Percentiles rank a stretch among this genome's conserved stretches.
phyloP scores from a whole-genome alignment of 2,888 invertebrate species.

The Ennomos erosarius region DNA sequence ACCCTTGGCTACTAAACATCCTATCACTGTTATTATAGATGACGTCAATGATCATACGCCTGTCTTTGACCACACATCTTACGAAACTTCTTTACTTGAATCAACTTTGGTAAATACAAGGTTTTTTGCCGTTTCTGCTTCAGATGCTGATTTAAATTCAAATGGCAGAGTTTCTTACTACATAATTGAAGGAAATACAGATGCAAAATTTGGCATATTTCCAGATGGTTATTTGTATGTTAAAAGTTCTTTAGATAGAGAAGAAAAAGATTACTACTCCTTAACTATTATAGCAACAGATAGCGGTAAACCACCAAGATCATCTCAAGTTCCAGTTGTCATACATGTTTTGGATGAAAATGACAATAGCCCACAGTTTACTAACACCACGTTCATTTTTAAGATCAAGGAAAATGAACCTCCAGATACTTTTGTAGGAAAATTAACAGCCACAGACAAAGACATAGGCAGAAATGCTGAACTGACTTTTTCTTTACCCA shows the following conservation, averaged over 20 bases:
- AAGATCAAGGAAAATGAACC: constrained; percentile 95
- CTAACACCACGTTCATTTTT: constrained; percentile 95
- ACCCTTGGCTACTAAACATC: constrained; percentile 90
- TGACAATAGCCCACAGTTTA: constrained; percentile 97
- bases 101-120: constrained; percentile 95
- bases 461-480: constrained; percentile 97
- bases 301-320: constrained; percentile 90
- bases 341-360: constrained; percentile 98
- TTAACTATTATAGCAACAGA: constrained; percentile 94
- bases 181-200: constrained; percentile 94
- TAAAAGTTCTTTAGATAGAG: constrained; percentile 93
- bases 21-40: constrained; percentile 89
- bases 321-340: constrained; percentile 95
- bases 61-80: constrained; percentile 95
- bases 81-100: constrained; percentile 96
- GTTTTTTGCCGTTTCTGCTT: constrained; percentile 95
- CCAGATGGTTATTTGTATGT: constrained; percentile 97
- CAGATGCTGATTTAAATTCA: constrained; percentile 93
- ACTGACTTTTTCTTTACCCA: constrained; percentile 91
- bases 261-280: constrained; percentile 96
- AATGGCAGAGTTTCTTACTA: constrained; percentile 93
- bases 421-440: constrained; percentile 95
- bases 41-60: constrained; percentile 99
- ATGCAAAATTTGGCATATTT: constrained; percentile 96
- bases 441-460: constrained; percentile 94